Percentiles rank a stretch among this genome's conserved stretches.
Evolutionary conservation across 2,888 invertebrate genomes (phyloP).

Genomic region (Melieria omissa): DNA sequence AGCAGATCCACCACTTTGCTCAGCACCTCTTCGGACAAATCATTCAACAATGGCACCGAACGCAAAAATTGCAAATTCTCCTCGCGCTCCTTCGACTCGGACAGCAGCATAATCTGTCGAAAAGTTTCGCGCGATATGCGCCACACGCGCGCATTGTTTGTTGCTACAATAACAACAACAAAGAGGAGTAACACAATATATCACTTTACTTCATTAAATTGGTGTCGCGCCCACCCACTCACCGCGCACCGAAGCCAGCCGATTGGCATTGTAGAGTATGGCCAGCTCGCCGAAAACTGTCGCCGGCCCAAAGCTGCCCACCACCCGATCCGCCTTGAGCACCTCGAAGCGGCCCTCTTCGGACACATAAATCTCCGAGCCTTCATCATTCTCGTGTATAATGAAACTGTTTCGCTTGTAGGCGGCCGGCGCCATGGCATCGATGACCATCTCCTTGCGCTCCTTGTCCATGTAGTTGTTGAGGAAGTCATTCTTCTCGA

Average conservation of each 20-base stretch:
- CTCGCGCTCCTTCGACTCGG: conserved; percentile 84
- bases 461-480: conserved; percentile 80
- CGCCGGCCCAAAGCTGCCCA: conserved; percentile 84
- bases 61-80: conserved; percentile 86
- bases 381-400: conserved; percentile 83
- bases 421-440: conserved; percentile 81
- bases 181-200: neutral
- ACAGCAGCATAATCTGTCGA: conserved; percentile 88
- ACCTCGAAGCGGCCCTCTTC: conserved; percentile 89
- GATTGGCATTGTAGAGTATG: conserved; percentile 91
- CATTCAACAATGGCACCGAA: conserved; percentile 82
- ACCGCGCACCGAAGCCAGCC: conserved; percentile 89
- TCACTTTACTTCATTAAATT: neutral
- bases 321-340: conserved; percentile 79
- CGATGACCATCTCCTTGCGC: conserved; percentile 80
- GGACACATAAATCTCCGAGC: conserved; percentile 88
- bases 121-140: conserved; percentile 87
- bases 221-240: conserved; percentile 38
- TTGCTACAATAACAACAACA: conserved; percentile 68
- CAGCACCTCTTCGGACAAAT: conserved; percentile 77
- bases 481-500: conserved; percentile 84
- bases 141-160: conserved; percentile 86
- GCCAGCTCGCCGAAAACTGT: conserved; percentile 93
- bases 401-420: conserved; percentile 77
- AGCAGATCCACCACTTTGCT: conserved; percentile 87